Evolutionary conservation across 1,140 invertebrate genomes (phyloP), one percentile per base, ranked within the genome.

Genomic region (Drosophila quadrilineata): DNA sequence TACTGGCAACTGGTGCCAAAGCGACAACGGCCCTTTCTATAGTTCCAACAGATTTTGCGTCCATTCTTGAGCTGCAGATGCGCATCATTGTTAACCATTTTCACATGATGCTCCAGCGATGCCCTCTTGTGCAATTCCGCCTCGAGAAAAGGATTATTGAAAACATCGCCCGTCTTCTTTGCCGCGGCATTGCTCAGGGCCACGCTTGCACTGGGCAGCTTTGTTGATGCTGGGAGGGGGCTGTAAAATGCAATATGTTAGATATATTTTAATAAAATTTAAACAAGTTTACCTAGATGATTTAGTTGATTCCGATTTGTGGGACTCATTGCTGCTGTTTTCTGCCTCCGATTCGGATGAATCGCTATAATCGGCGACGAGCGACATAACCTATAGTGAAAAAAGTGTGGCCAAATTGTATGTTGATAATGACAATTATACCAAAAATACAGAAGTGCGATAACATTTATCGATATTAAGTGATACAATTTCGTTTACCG

Each of bases 1-100:
- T 94, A 98, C 54, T 95, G 96, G 87, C 97, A 98, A 65, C 96
- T 97, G 73, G 96, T 95, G 3, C 97, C 97, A 91, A 97, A 97
- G 24, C 95, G 92, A 88, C 97, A 98, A 12, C 94, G 92, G 3
- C 97, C 97, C 90, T 97, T 97, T 16, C 95, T 92, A 88, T 97
- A 97, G 90, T 97, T 98, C 95, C 95, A 98, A 88, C 97, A 98
- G 28, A 98, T 95, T 90, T 96, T 96, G 74, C 94, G 95, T 0
- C 96, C 96, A 89, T 97, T 95, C 46, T 96, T 96, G 89, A 94
- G 93, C 77, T 93, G 92, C 0, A 92, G 92, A 79, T 94, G 93
- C 46, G 94, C 92, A 91, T 94, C 91, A 90, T 93, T 90, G 91
- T 94, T 90, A 64, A 93, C 95, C 95, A 98, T 97, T 92, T 98